Evolutionary conservation across 2,888 invertebrate genomes (phyloP).

Genomic region (Platycheirus albimanus): DNA sequence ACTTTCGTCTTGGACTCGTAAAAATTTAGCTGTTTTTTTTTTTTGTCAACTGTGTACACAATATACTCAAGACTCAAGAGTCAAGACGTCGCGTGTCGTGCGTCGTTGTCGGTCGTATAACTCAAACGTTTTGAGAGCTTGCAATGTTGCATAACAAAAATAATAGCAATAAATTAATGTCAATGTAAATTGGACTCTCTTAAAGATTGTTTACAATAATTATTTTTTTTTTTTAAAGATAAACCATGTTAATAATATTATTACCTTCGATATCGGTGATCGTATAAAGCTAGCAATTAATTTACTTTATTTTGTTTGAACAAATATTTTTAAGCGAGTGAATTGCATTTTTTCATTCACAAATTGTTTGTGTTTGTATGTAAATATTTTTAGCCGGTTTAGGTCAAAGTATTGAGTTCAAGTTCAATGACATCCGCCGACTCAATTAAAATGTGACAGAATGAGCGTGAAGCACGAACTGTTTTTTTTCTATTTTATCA

Average conservation of each 20-base stretch:
- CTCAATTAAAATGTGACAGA: background rate
- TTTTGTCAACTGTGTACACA: slow-evolving; percentile 21
- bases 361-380: slow-evolving; percentile 4
- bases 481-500: no score
- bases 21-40: slow-evolving; percentile 7
- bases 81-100: no score
- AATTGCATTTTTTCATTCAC: slow-evolving; percentile 4
- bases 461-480: no score
- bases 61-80: background rate
- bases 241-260: no score
- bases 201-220: background rate
- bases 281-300: background rate
- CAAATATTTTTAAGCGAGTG: background rate
- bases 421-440: slow-evolving; percentile 14
- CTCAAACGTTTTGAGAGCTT: no score
- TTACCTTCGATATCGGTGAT: no score
- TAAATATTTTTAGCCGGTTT: slow-evolving; percentile 29
- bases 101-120: slow-evolving; percentile 65
- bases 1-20: slow-evolving; percentile 33
- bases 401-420: slow-evolving; percentile 26
- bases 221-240: background rate
- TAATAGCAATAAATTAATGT: background rate
- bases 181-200: slow-evolving; percentile 22
- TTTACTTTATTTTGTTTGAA: no score
- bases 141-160: no score